A percentile compares a stretch with the other conserved stretches of the same genome.
Evolutionary conservation across 1,140 invertebrate species (phyloP).

Genomic region (Pachypeltis micranthus): DNA sequence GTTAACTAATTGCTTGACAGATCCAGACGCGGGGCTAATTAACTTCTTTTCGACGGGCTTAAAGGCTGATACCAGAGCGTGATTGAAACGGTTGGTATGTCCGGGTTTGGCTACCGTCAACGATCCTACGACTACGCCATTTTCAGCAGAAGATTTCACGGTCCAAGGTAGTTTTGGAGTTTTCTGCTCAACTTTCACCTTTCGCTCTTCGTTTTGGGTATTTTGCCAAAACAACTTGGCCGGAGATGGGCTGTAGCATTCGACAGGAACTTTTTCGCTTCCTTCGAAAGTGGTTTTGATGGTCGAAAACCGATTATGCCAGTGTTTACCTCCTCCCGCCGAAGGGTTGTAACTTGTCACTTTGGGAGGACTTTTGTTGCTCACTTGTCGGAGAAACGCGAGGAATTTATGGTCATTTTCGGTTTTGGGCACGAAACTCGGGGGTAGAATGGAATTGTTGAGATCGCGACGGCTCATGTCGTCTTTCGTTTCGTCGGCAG

Average conservation of each 20-base stretch:
- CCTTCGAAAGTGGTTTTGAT: constrained; percentile 74
- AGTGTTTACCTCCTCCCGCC: constrained; percentile 37
- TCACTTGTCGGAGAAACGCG: constrained; percentile 58
- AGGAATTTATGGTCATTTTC: constrained; percentile 74
- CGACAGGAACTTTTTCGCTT: constrained; percentile 3
- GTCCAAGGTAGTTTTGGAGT: constrained; percentile 32
- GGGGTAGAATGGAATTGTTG: constrained; percentile 26
- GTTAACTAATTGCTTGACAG: constrained; percentile 29
- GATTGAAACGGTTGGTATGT: constrained; percentile 50
- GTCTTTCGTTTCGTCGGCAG: constrained; percentile 21
- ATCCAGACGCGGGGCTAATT: constrained; percentile 31
- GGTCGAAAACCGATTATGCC: constrained; percentile 68
- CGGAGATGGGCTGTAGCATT: constrained; percentile 8
- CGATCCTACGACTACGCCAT: constrained; percentile 34
- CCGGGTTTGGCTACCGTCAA: constrained; percentile 39
- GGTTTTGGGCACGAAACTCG: constrained; percentile 63
- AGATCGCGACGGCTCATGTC: constrained; percentile 9
- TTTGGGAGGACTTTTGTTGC: constrained; percentile 26
- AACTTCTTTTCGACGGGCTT: constrained; percentile 42
- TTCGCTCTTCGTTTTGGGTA: background rate
- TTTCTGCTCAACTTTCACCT: constrained; percentile 18
- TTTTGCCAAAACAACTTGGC: constrained; percentile 23
- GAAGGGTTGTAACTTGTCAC: constrained; percentile 27
- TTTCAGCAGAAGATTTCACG: constrained; percentile 26
- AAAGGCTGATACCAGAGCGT: constrained; percentile 57